A percentile compares a stretch with the other conserved stretches of the same genome.
Evolutionary conservation across 2,113 vertebrate genomes (phyloP).

Genomic region (Heterocephalus glaber): DNA sequence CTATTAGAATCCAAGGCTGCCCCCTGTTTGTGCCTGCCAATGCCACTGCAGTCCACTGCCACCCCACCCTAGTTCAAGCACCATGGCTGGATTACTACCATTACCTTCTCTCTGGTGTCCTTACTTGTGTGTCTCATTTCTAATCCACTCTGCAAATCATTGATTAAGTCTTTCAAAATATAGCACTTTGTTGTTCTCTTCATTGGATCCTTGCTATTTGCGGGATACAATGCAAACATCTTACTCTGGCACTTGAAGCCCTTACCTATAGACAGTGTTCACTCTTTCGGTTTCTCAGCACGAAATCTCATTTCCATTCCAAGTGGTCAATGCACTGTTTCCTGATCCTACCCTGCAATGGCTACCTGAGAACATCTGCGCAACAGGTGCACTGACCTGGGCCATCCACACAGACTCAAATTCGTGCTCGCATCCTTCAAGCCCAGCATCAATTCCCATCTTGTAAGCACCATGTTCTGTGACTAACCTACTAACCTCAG

Average conservation of each 20-base stretch:
- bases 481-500: background rate
- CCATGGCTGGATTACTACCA: background rate
- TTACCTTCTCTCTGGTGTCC: background rate
- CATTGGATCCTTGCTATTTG: background rate
- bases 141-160: background rate
- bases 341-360: background rate
- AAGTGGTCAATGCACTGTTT: background rate
- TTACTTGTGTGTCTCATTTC: background rate
- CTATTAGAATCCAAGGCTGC: constrained; percentile 13
- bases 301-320: constrained; percentile 18
- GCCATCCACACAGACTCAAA: background rate
- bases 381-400: background rate
- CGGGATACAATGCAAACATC: background rate
- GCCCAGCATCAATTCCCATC: background rate
- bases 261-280: background rate
- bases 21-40: background rate
- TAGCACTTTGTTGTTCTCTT: background rate
- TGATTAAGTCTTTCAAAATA: constrained; percentile 29
- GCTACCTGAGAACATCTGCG: background rate
- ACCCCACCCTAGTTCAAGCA: background rate
- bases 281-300: background rate
- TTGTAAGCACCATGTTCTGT: background rate
- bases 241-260: background rate
- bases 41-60: background rate
- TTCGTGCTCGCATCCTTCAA: background rate